These are phyloP conservation scores for Lepus townsendii DNA, from an alignment of 2,797 vertebrate genomes.

Conservation along the genomic window DNA sequence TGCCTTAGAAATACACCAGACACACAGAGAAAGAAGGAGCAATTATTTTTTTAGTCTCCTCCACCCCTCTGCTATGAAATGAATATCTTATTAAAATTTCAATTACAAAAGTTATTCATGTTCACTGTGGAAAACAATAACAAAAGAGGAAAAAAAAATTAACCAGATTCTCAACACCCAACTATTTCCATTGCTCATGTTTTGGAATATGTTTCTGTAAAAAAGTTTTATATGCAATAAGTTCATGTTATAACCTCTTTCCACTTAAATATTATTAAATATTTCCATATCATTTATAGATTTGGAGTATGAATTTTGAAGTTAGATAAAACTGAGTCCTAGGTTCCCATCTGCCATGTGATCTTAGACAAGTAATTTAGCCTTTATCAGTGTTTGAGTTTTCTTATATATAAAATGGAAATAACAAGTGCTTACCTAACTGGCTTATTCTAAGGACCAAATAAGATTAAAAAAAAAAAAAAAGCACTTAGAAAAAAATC, in stretches of 20 bases:
- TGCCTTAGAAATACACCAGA: slow-evolving; percentile 52
- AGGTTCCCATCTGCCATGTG: background rate
- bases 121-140: slow-evolving; percentile 44
- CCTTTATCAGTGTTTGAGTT: background rate
- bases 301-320: slow-evolving; percentile 34
- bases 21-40: slow-evolving; percentile 20
- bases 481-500: background rate
- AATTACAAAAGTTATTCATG: slow-evolving; percentile 38
- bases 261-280: slow-evolving; percentile 29
- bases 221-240: slow-evolving; percentile 38
- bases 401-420: background rate
- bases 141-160: slow-evolving; percentile 55
- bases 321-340: slow-evolving; percentile 16
- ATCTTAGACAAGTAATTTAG: background rate
- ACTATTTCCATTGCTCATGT: slow-evolving; percentile 38
- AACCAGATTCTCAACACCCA: slow-evolving; percentile 27
- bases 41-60: slow-evolving; percentile 52
- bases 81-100: slow-evolving; percentile 65
- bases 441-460: slow-evolving; percentile 31
- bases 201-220: slow-evolving; percentile 15
- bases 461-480: background rate
- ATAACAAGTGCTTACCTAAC: background rate
- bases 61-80: slow-evolving; percentile 53
- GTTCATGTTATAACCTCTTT: background rate
- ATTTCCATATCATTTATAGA: slow-evolving; percentile 7